A percentile compares a stretch with the other conserved stretches of the same genome.
Evolutionary conservation across 2,113 vertebrate species (phyloP).

Genomic region (Corythaeola cristata): DNA sequence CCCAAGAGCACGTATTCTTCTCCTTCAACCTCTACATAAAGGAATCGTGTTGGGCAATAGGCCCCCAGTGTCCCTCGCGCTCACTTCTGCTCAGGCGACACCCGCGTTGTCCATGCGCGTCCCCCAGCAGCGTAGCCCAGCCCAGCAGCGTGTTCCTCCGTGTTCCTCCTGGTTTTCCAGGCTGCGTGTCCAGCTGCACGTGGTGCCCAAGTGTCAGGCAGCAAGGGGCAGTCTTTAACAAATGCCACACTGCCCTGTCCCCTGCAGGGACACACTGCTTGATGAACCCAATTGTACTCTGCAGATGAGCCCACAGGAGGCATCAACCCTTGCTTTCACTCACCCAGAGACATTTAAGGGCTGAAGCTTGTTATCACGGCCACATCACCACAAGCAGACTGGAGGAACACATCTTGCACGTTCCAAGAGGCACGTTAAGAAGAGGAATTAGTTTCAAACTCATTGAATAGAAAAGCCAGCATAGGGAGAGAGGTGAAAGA

Average conservation of each 20-base stretch:
- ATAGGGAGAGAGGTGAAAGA: not conserved
- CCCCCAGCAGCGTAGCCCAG: not conserved
- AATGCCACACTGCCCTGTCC: conserved; percentile 45
- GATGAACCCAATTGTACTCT: conserved; percentile 6
- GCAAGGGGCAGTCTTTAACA: conserved; percentile 7
- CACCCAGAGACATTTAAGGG: not conserved
- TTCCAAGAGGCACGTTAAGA: not conserved
- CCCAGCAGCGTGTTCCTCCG: not conserved
- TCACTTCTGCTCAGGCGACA: not conserved
- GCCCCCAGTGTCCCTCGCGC: not conserved
- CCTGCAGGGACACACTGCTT: not conserved
- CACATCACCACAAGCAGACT: not conserved
- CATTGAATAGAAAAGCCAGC: not conserved
- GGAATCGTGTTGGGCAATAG: not conserved
- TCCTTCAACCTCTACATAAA: not conserved
- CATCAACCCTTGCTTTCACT: not conserved
- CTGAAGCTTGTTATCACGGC: not conserved
- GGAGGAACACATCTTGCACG: too few relatives aligned
- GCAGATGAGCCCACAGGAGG: not conserved
- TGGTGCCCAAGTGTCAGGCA: conserved; percentile 6
- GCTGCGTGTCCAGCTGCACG: rapidly evolving
- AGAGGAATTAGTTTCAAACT: not conserved
- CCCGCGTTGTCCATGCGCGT: rapidly evolving
- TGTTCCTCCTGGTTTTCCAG: not conserved
- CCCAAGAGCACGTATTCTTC: rapidly evolving